Evolutionary conservation across 2,888 invertebrate genomes (phyloP).

Genomic region (Hoplodrina ambigua): DNA sequence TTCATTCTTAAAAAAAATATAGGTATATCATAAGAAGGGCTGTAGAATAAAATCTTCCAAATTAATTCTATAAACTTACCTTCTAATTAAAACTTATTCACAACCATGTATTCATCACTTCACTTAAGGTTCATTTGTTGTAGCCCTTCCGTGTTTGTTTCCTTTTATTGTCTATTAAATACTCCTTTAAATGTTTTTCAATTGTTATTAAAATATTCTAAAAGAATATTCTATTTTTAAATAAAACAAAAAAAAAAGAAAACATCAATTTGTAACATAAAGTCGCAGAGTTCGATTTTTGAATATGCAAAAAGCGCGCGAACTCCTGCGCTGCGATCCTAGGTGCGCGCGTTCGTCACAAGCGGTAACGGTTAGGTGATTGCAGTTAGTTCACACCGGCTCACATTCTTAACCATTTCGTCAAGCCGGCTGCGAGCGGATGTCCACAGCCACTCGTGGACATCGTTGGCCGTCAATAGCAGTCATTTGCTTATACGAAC

Average conservation of each 20-base stretch:
- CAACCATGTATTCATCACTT: conserved; percentile 77
- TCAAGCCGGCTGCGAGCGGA: conserved; percentile 79
- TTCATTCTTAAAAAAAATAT: background rate
- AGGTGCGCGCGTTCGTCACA: conserved; percentile 80
- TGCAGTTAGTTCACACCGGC: conserved; percentile 81
- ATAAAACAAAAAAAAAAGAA: conserved; percentile 6
- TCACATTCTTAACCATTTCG: conserved; percentile 84
- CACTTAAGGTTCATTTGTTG: conserved; percentile 67
- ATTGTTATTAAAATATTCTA: conserved; percentile 5
- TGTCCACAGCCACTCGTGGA: conserved; percentile 72
- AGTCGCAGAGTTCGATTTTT: conserved; percentile 59
- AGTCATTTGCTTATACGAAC: conserved; percentile 60
- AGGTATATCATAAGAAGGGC: background rate
- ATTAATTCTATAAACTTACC: conserved; percentile 67
- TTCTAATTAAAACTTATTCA: conserved; percentile 72
- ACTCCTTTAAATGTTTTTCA: conserved; percentile 7
- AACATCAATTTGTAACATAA: conserved; percentile 26
- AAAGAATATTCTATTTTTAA: conserved; percentile 6
- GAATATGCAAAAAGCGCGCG: conserved; percentile 71
- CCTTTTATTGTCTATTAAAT: conserved; percentile 27
- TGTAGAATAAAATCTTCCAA: background rate
- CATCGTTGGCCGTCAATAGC: conserved; percentile 68
- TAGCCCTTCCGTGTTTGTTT: conserved; percentile 23
- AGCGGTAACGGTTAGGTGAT: conserved; percentile 81
- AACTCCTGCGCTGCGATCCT: conserved; percentile 65